Evolutionary conservation across 2,888 invertebrate genomes (phyloP).

Genomic region (Pristionchus exspectatus): DNA sequence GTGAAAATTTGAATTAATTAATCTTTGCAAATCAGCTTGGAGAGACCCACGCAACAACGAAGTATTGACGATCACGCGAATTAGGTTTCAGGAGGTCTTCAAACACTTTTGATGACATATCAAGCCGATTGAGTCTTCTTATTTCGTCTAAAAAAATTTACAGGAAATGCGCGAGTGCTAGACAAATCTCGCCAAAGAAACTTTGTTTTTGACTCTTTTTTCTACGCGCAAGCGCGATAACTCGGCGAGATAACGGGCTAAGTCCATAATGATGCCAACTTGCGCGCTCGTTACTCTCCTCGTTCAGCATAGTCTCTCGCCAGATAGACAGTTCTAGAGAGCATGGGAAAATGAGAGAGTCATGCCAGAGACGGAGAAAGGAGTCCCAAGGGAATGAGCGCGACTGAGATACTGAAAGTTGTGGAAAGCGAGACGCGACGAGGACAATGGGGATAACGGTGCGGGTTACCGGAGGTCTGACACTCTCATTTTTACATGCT

Average conservation of each 20-base stretch:
- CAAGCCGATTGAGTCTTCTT: not conserved
- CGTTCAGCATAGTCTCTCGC: not conserved
- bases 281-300: not conserved
- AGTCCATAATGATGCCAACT: slow-evolving; percentile 37
- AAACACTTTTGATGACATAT: not conserved
- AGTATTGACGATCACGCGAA: not conserved
- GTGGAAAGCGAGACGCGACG: not conserved
- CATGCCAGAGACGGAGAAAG: not conserved
- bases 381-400: not conserved
- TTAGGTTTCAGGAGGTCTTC: not conserved
- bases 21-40: no score
- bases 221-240: not conserved
- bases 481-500: no score
- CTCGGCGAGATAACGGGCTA: not conserved
- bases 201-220: not conserved
- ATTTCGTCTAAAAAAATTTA: not conserved
- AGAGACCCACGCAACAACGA: no score
- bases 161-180: not conserved
- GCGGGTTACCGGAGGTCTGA: not conserved
- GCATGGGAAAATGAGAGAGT: not conserved
- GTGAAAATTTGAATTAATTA: no score
- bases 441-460: not conserved
- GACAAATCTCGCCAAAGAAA: not conserved
- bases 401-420: slow-evolving; percentile 43
- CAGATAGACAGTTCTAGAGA: not conserved